These are phyloP conservation scores for Bothrops jararaca DNA, from an alignment of 2,113 vertebrate species.

Conservation along the genomic window DNA sequence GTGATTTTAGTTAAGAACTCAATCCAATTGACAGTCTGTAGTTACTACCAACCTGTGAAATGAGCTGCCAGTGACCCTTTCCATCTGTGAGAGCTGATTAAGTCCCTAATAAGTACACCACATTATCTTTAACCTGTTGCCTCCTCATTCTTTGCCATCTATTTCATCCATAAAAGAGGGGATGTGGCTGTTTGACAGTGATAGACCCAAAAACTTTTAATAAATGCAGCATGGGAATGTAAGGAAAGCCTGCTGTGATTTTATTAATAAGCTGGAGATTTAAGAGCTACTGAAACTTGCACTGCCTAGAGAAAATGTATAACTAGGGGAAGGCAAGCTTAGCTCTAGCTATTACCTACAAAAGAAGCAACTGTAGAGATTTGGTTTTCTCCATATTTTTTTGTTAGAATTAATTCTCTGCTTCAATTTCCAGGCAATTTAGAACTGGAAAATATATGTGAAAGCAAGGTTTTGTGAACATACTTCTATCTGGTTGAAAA, in stretches of 20 bases:
- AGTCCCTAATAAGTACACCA: neutral
- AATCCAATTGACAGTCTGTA: neutral
- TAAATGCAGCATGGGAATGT: neutral
- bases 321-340: neutral
- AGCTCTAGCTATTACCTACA: neutral
- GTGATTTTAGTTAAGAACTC: constrained; percentile 20
- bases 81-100: neutral
- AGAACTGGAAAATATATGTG: neutral
- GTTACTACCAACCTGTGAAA: neutral
- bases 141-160: neutral
- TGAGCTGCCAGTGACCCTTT: neutral
- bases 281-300: neutral
- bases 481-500: neutral
- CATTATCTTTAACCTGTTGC: neutral
- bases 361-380: neutral
- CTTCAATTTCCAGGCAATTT: neutral
- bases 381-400: no score
- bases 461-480: neutral
- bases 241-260: neutral
- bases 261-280: neutral
- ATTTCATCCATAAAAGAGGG: neutral
- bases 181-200: neutral
- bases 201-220: neutral
- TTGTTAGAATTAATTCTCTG: neutral
- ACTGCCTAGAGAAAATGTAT: neutral